A percentile compares a stretch with the other conserved stretches of the same genome.
These are phyloP conservation scores for Lordiphosa mommai DNA, from an alignment of 1,140 invertebrate species.

Conservation along the genomic window DNA sequence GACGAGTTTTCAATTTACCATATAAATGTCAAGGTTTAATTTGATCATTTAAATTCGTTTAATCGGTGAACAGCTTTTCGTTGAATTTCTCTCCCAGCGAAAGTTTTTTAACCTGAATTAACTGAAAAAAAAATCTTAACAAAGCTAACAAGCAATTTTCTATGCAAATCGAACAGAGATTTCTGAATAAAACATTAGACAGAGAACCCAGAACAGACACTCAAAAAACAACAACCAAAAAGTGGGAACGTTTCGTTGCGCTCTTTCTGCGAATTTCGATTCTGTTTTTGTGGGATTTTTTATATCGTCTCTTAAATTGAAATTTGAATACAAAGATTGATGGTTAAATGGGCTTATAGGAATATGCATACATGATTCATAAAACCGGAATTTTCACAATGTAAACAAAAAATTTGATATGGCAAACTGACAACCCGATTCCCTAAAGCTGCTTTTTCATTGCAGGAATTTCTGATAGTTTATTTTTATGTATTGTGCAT, in stretches of 20 bases:
- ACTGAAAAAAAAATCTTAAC: conserved; percentile 25
- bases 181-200: conserved; percentile 63
- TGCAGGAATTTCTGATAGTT: conserved; percentile 18
- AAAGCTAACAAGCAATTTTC: conserved; percentile 60
- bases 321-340: conserved; percentile 61
- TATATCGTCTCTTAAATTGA: conserved; percentile 25
- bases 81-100: conserved; percentile 36
- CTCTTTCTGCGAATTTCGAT: conserved; percentile 20
- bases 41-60: conserved; percentile 2
- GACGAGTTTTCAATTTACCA: conserved; percentile 21
- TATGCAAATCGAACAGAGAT: conserved; percentile 53
- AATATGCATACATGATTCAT: conserved; percentile 38
- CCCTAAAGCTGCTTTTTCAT: background rate
- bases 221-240: background rate
- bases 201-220: background rate
- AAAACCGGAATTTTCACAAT: conserved; percentile 27
- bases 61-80: conserved; percentile 13
- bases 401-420: conserved; percentile 19
- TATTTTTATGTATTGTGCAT: conserved; percentile 18
- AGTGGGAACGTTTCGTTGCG: conserved; percentile 17
- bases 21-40: conserved; percentile 55
- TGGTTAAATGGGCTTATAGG: no score
- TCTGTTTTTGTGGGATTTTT: conserved; percentile 28
- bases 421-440: background rate
- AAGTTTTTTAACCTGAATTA: conserved; percentile 33